A percentile compares a stretch with the other conserved stretches of the same genome.
Conservation (phyloP, 2,113 vertebrate genomes). For the Paradisaea rubra region DNA sequence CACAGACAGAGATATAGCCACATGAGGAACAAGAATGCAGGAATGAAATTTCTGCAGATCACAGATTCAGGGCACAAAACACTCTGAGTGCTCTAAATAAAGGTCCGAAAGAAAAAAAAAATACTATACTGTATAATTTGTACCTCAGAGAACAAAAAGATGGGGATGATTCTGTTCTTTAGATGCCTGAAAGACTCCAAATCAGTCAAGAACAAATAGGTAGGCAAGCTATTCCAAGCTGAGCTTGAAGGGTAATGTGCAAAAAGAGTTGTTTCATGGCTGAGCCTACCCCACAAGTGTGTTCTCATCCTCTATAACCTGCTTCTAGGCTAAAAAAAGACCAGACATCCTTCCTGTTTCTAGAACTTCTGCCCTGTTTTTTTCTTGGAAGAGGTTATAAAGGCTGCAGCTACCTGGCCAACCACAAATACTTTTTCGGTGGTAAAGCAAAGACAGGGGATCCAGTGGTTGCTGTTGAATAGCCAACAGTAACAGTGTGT, state of each 20-base stretch:
- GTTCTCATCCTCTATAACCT: neutral
- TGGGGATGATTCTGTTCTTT: neutral
- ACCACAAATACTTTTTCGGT: neutral
- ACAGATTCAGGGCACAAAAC: neutral
- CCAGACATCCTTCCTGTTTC: neutral
- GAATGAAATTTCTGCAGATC: neutral
- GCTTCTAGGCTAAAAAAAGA: neutral
- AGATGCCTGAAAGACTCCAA: neutral
- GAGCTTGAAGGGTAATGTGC: neutral
- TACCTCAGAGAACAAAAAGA: constrained; percentile 7
- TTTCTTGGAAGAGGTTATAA: neutral
- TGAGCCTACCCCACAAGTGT: neutral
- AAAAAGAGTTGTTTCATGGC: neutral
- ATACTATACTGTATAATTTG: neutral
- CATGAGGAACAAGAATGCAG: neutral
- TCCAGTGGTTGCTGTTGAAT: neutral
- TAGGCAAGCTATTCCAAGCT: neutral
- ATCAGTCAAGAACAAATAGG: constrained; percentile 16
- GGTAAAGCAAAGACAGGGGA: neutral
- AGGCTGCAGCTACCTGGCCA: neutral
- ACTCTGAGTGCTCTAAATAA: neutral
- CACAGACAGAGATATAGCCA: neutral
- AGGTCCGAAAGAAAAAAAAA: neutral
- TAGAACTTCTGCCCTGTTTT: neutral
- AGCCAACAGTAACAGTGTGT: neutral